Percentiles rank a stretch among this genome's conserved stretches.
Evolutionary conservation across 2,113 vertebrate species (phyloP).

Genomic region (Prionailurus bengalensis): DNA sequence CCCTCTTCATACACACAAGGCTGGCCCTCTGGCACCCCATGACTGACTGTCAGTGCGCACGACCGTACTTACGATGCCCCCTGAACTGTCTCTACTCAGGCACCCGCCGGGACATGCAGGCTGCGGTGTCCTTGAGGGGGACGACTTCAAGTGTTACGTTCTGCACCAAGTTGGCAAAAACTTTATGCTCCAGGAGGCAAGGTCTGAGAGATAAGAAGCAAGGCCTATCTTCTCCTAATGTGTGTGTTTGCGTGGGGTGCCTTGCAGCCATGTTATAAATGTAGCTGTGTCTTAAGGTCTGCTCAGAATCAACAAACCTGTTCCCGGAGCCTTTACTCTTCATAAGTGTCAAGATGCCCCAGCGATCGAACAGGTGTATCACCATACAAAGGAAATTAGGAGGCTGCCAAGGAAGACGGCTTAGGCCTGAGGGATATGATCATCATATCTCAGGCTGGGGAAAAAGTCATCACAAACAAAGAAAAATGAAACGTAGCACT

Average conservation of each 20-base stretch:
- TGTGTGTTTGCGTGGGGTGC: neutral
- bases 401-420: neutral
- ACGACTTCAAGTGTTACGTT: neutral
- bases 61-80: rapidly evolving
- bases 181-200: neutral
- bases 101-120: neutral
- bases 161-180: neutral
- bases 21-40: rapidly evolving
- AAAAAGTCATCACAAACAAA: neutral
- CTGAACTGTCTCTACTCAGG: neutral
- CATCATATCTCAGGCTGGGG: neutral
- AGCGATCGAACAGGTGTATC: neutral
- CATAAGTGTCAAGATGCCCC: neutral
- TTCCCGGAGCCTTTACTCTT: slow-evolving; percentile 35
- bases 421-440: neutral
- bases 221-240: neutral
- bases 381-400: neutral
- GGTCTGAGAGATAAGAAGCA: neutral
- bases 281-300: slow-evolving; percentile 23
- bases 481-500: slow-evolving; percentile 50
- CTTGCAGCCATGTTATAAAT: neutral
- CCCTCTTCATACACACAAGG: rapidly evolving
- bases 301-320: slow-evolving; percentile 43
- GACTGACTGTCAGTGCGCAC: rapidly evolving
- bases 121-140: rapidly evolving